Evolutionary conservation across 2,113 vertebrate genomes (phyloP), one percentile per base, ranked within the genome.

Genomic region (Dissostichus mawsoni): DNA sequence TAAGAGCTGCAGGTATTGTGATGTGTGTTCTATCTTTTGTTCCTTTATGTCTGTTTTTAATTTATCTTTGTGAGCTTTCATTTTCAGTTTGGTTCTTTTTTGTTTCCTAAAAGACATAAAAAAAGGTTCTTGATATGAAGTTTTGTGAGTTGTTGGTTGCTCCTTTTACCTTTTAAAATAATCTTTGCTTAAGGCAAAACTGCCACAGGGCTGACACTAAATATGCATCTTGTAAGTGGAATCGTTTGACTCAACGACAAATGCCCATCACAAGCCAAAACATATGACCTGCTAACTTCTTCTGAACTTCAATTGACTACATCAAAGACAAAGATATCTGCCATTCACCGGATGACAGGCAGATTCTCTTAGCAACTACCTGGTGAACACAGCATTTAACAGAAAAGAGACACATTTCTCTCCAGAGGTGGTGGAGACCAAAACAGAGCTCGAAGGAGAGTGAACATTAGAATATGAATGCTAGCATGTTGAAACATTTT

Each of bases 1-100:
- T 45, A 69, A 52, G 6, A 82, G 41, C 66, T 12, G 44, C 23
- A 59, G 75, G 29, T 70, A 57, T 57, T 72, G 36, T 68, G 72
- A 71, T 76, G 50, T 16, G 41, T 44, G 13, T 74, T 70, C 16
- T 17, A 11, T 63, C 20, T 61, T 69, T 74, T 74, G 69, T 85
- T 77, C 74, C 44, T 64, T 85, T 55, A 84, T 70, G 33, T 17
- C 50, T 11, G 44, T n/a, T 61, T 62, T 76, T 52, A 41, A 52
- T 52, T 57, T 71, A 41, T 33, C 29, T 62, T 72, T 67, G 9
- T 58, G 56, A 45, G 20, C 53, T 65, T 75, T 75, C 36, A 13
- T 50, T 76, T 57, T 57, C 17, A 55, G 36, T 20, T 16, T 33
- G 44, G 4, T 44, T 79, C 17, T 58, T 69, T 56, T 59, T 83